A percentile compares a stretch with the other conserved stretches of the same genome.
phyloP scores from a whole-genome alignment of 2,888 invertebrate species.

The Tetragnatha montana region DNA sequence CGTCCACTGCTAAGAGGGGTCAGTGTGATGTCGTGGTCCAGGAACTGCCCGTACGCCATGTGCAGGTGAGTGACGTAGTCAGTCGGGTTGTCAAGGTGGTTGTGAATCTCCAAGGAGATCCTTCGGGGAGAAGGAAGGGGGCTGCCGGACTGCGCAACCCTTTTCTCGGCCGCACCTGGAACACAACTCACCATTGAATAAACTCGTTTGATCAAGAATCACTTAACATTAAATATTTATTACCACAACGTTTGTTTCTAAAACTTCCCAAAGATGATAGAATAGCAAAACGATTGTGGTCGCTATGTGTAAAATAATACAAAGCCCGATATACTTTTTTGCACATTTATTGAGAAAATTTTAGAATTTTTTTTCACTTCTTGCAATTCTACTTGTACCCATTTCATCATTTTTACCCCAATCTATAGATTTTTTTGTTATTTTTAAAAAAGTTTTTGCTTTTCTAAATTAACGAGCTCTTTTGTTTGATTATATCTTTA shows the following conservation, averaged over 20 bases:
- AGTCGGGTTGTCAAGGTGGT: constrained; percentile 72
- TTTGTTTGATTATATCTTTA: too few species aligned
- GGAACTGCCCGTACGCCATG: constrained; percentile 95
- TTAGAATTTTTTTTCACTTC: too few species aligned
- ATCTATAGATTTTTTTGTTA: too few species aligned
- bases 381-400: too few species aligned
- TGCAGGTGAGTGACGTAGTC: constrained; percentile 90
- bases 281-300: neutral
- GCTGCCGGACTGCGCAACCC: constrained; percentile 78
- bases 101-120: constrained; percentile 89
- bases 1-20: constrained; percentile 80
- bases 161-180: constrained; percentile 66
- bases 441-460: too few species aligned
- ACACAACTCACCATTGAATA: neutral
- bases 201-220: neutral
- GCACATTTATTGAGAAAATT: too few species aligned
- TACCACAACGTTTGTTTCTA: too few species aligned
- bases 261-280: neutral
- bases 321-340: too few species aligned
- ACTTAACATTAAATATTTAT: neutral
- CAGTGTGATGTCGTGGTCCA: constrained; percentile 96
- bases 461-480: too few species aligned
- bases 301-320: too few species aligned
- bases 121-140: constrained; percentile 89
- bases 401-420: too few species aligned